Evolutionary conservation across 2,888 invertebrate genomes (phyloP), one percentile per base, ranked within the genome.

Genomic region (Caenorhabditis macrosperma): DNA sequence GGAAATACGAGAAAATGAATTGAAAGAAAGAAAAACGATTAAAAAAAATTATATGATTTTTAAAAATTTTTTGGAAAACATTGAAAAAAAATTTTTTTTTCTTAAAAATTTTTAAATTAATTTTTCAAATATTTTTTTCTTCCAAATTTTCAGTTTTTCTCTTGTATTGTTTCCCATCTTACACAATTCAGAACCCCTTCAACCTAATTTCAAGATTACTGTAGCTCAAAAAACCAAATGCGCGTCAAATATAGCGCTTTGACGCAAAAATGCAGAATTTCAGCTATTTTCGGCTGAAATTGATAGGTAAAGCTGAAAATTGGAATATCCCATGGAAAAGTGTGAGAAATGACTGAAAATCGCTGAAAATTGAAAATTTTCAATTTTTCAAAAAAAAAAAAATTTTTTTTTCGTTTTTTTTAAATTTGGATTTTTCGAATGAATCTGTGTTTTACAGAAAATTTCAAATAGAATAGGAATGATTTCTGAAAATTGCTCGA

Each of bases 191-290:
- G 9, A 33, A 33, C 33, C 6, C 9, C 33, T 7, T 10, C 5
- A 44, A 44, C 15, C 44, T 4, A 12, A 2, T 6, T 44, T 17
- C 17, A 5, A 2, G 44, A 20, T n/a, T 44, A 44, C 44, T 44
- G 44, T 44, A 44, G 17, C 44, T 5, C 4, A 10, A 17, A 17
- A 17, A 17, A 2, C 4, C n/a, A 44, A 44, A 2, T 44, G 44
- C 44, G 44, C 44, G 44, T 44, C n/a, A 44, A 17, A 3, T 44
- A n/a, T 44, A 20, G 17, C 9, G 44, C 44, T 17, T 44, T 44
- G 44, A 44, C 44, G 44, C 44, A 44, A 44, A 17, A 44, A 17
- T 44, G 44, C 44, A 44, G 17, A 44, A 9, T 50, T 50, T 50
- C 4, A 10, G 26, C 7, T 1, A 26, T 50, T 50, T 50, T 50